Percentiles rank a stretch among this genome's conserved stretches.
Conservation (phyloP, 2,888 invertebrate genomes). For the Geotrupes spiniger region DNA sequence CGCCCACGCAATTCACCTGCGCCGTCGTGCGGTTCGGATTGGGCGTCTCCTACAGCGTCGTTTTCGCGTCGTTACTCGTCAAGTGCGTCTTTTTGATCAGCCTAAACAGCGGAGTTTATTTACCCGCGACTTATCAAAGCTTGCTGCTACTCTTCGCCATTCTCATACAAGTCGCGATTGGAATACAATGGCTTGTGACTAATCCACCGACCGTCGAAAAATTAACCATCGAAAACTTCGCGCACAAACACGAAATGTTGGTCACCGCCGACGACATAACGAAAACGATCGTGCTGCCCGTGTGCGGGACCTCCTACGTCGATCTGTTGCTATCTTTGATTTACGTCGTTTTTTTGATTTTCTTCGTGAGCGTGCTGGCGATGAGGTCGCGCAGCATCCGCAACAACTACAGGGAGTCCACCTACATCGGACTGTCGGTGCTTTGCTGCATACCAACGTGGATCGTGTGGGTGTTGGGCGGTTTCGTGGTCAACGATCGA, state of each 20-base stretch:
- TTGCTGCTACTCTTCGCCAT: constrained; percentile 87
- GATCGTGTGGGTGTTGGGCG: constrained; percentile 81
- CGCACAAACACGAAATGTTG: constrained; percentile 43
- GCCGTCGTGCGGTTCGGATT: constrained; percentile 79
- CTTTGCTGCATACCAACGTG: constrained; percentile 85
- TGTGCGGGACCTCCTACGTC: constrained; percentile 67
- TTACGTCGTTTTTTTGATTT: constrained; percentile 80
- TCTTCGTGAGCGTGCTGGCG: constrained; percentile 81
- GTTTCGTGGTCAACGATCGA: constrained; percentile 72
- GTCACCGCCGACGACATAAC: constrained; percentile 48
- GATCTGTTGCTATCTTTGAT: constrained; percentile 75
- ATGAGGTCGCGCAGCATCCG: constrained; percentile 83
- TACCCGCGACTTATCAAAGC: constrained; percentile 90
- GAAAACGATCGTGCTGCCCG: constrained; percentile 44
- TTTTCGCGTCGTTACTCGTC: constrained; percentile 87
- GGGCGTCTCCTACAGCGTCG: constrained; percentile 79
- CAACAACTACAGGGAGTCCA: constrained; percentile 91
- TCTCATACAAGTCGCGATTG: constrained; percentile 83
- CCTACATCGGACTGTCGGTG: constrained; percentile 86
- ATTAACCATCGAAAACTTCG: constrained; percentile 46
- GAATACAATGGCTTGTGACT: constrained; percentile 80
- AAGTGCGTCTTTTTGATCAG: constrained; percentile 93
- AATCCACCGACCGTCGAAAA: constrained; percentile 66
- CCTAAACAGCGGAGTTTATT: constrained; percentile 85
- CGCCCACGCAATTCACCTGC: constrained; percentile 77